phyloP scores from a whole-genome alignment of 2,113 vertebrate species.

The Lagopus muta region DNA sequence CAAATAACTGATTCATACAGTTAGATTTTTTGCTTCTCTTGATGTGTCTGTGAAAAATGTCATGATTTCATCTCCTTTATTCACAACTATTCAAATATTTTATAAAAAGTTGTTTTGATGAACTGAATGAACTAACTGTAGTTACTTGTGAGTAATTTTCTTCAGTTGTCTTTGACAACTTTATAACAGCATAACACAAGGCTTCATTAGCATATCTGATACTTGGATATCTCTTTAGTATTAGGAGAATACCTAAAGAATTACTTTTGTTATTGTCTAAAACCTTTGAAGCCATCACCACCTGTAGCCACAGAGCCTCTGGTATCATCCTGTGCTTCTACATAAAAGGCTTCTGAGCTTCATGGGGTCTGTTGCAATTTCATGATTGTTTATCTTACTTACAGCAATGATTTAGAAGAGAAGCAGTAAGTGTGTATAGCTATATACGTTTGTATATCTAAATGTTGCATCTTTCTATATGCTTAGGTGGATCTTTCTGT shows the following conservation, averaged over 20 bases:
- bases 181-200: not conserved
- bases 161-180: not conserved
- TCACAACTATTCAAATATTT: not conserved
- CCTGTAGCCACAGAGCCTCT: not conserved
- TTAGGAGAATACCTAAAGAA: not conserved
- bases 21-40: not conserved
- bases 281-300: not conserved
- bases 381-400: not conserved
- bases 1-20: not conserved
- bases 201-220: not conserved
- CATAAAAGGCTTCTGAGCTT: not conserved
- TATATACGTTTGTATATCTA: accelerated
- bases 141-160: not conserved
- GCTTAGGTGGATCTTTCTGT: not conserved
- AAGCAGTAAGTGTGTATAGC: not conserved
- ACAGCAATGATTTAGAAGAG: no score
- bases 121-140: not conserved
- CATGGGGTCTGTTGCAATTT: not conserved
- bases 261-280: not conserved
- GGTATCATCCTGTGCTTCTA: not conserved
- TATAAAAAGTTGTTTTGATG: not conserved
- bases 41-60: not conserved
- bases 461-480: not conserved
- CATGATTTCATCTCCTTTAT: not conserved
- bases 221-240: not conserved